These are phyloP conservation scores for Lasioglossum malachurum DNA, from an alignment of 2,888 invertebrate species.

Conservation along the genomic window DNA sequence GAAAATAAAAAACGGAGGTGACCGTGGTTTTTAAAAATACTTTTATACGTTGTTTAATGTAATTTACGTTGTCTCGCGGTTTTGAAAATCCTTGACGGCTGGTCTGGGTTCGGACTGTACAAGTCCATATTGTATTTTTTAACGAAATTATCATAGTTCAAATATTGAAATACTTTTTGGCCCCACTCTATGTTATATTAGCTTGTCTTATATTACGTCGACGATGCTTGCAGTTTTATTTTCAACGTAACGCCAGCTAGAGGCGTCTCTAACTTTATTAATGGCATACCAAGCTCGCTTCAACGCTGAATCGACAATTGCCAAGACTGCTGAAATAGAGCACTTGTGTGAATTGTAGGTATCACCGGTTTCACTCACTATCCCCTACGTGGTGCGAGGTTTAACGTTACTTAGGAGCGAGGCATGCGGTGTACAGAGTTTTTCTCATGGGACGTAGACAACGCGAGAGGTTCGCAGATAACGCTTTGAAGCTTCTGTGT, in stretches of 20 bases:
- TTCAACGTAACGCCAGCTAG: not conserved
- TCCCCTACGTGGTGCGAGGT: conserved; percentile 30
- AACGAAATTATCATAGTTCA: too few species aligned
- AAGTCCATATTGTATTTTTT: too few species aligned
- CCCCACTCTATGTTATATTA: too few species aligned
- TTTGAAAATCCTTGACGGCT: not conserved
- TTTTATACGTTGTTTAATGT: not conserved
- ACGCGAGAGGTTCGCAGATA: conserved; percentile 51
- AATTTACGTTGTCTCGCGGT: not conserved
- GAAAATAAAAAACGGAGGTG: not conserved
- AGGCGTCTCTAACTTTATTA: not conserved
- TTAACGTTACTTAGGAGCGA: conserved; percentile 60
- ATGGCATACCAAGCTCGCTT: conserved; percentile 24
- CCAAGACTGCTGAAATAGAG: conserved; percentile 45
- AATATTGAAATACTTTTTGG: too few species aligned
- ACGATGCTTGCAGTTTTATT: not conserved
- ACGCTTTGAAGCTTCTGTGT: conserved; percentile 32
- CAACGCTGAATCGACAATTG: conserved; percentile 53
- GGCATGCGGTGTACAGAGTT: conserved; percentile 62
- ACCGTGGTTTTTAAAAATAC: not conserved
- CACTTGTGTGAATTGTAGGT: conserved; percentile 56
- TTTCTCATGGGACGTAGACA: conserved; percentile 61
- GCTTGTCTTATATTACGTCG: too few species aligned
- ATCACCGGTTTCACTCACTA: conserved; percentile 49
- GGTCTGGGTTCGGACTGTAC: too few species aligned